Base-by-base conservation (phyloP, 2,113 vertebrate genomes). In the Neomonachus schauinslandi region DNA sequence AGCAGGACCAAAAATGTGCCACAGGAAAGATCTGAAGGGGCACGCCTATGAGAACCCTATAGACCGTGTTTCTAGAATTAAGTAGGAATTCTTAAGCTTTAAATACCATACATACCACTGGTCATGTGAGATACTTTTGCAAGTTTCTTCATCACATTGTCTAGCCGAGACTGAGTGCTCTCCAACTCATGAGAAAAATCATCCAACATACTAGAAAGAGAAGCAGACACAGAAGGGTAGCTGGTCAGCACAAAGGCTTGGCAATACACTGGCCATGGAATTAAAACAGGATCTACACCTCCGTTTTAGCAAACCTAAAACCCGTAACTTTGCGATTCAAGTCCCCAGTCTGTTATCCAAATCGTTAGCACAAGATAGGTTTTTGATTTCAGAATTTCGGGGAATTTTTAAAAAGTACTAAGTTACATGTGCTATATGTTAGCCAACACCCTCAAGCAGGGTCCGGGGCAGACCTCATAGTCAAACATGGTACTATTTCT, bases 81-180 rank as follows among this genome's bases (percentile, higher is more conserved):
- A 91, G 42, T 11, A 49, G 31, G 21, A 83, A 39, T 53, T n/a
- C 79, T 74, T 81, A 36, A 46, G 74, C 49, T 83, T 77, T 16
- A 86, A 77, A 49, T 33, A 31, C 12, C 36, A 95, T 81, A 99
- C 99, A 98, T 99, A 99, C 99, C 99, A 2, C 99, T 99, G 11
- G 99, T 99, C 99, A 99, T 99, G 98, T 99, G 99, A 93, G 99
- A 99, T 51, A 99, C 99, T 98, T 99, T 99, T 49, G 99, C 99
- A 65, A 99, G 99, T 96, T 99, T 99, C 99, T 99, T 99, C 99
- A 99, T 99, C 91, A 99, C 99, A 0, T 99, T 99, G 98, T 99
- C 99, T 69, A 99, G 98, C 96, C 99, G 99, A 1, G 99, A 99
- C 36, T 99, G 99, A 59, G 99, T 99, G 98, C 98, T 99, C 98